A percentile compares a stretch with the other conserved stretches of the same genome.
phyloP scores from a whole-genome alignment of 1,140 invertebrate species.

The Pseudomyrmex sp. region DNA sequence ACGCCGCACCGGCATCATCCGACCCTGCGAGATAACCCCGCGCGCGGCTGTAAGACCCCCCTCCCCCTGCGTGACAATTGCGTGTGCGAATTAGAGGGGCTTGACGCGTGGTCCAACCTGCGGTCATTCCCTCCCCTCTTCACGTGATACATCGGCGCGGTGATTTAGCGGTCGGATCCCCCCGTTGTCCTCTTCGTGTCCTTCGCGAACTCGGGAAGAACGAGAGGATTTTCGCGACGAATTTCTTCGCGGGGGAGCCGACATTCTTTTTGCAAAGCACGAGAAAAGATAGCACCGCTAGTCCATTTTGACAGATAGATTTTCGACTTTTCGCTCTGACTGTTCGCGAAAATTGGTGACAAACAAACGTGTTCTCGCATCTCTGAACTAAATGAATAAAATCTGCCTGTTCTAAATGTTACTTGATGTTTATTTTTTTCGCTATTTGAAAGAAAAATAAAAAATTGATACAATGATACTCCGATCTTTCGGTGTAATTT shows the following conservation, averaged over 20 bases:
- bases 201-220: slow-evolving; percentile 31
- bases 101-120: not conserved
- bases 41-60: slow-evolving; percentile 43
- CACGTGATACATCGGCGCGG: not conserved
- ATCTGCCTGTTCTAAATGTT: too few species aligned
- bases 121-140: not conserved
- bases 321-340: not conserved
- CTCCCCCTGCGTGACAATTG: slow-evolving; percentile 54
- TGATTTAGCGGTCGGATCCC: not conserved
- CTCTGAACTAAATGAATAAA: too few species aligned
- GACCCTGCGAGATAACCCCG: slow-evolving; percentile 72
- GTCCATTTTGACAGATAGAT: not conserved
- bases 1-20: slow-evolving; percentile 84
- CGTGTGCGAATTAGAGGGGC: not conserved
- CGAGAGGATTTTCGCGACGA: not conserved
- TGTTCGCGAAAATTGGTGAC: not conserved
- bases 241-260: not conserved
- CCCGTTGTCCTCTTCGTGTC: slow-evolving; percentile 44
- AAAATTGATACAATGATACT: not conserved
- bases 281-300: not conserved
- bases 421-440: too few species aligned
- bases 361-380: not conserved
- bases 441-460: too few species aligned
- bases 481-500: not conserved
- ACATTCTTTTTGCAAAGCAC: not conserved